Base-by-base conservation (phyloP, 1,140 invertebrate species). In the Drosophila grimshawi region DNA sequence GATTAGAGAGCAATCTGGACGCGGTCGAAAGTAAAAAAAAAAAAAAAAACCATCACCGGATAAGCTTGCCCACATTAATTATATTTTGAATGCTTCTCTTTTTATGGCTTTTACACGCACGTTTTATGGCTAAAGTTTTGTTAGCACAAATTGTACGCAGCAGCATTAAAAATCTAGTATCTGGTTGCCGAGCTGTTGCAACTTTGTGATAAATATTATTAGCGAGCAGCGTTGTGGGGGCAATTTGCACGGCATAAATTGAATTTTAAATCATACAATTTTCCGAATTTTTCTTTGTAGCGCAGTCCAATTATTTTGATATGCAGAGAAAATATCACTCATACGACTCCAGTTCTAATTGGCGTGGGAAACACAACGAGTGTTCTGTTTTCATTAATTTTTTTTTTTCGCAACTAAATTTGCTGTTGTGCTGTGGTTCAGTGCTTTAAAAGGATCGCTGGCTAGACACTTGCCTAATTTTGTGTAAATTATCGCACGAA, bases 401-500 rank as follows among this genome's bases (percentile, higher is more conserved):
- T 41, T 68, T 41, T 32, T 53, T 45, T 11, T 41, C 63, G 41
- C 41, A 61, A 49, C 35, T 57, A 19, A 62, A 69, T 52, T 71
- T 43, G 33, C 30, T 35, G 35, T 51, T 67, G 52, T 10, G 48
- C 3, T 37, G 55, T 19, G 19, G 19, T 43, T 43, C 2, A 67
- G 35, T 55, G 80, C 83, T 89, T 62, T 88, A 86, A 89, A 86
- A 77, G 83, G 83, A 64, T 66, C 69, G 80, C 52, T 75, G 83
- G 83, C 83, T 78, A 86, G 83, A 86, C 83, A 86, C 80, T 88
- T 88, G 85, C 85, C 83, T 86, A 86, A 86, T 86, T 86, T 89
- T 83, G 85, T 86, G 85, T 86, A 86, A 86, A 86, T 89, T 86
- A 86, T 86, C 83, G 83, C 85, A 86, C 83, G 85, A 86, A 86